These are phyloP conservation scores for Malurus alboscapulatus DNA, from an alignment of 2,113 vertebrate species.

Conservation along the genomic window DNA sequence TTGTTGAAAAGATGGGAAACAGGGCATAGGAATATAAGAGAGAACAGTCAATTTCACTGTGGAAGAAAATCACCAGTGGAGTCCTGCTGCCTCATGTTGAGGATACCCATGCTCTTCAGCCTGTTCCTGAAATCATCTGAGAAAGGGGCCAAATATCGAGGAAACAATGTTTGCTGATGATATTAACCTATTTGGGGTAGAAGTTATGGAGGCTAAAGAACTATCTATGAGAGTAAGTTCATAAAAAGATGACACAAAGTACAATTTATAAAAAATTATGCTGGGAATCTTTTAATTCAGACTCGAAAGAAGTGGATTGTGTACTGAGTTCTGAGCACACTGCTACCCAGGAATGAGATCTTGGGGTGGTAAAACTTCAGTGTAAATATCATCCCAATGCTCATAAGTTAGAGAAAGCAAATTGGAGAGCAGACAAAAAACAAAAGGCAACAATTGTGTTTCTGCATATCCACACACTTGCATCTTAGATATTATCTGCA, in stretches of 20 bases:
- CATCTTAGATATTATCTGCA: neutral
- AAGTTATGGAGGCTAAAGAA: neutral
- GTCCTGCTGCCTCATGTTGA: neutral
- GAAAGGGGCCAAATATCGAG: neutral
- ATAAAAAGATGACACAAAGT: neutral
- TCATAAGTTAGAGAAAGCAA: neutral
- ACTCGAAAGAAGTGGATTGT: neutral
- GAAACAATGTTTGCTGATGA: neutral
- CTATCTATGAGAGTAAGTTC: neutral
- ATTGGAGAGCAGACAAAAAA: neutral
- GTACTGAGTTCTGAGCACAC: neutral
- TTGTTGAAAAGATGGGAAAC: neutral
- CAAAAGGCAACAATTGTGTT: neutral
- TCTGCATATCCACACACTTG: neutral
- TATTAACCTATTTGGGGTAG: neutral
- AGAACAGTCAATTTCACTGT: neutral
- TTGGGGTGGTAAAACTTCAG: neutral
- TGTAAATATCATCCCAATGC: neutral
- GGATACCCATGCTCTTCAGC: neutral
- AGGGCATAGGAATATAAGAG: neutral
- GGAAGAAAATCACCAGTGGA: neutral
- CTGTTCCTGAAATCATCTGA: neutral
- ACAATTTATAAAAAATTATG: neutral
- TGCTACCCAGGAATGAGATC: neutral
- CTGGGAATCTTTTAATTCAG: neutral